Evolutionary conservation across 1,140 invertebrate species (phyloP).

Genomic region (Antheraea pernyi): DNA sequence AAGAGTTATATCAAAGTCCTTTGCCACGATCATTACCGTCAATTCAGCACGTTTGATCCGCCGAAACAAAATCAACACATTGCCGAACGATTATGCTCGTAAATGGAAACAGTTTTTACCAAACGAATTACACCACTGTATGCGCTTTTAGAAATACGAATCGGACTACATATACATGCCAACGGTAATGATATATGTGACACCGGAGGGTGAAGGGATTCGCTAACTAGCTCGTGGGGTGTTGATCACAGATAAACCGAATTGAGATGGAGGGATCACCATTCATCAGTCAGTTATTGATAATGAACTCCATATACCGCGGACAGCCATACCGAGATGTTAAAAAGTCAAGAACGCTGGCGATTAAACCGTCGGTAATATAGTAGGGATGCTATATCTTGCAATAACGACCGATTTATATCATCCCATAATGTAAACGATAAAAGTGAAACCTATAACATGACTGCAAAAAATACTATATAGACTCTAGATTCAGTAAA

Average conservation of each 20-base stretch:
- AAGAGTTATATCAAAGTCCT: not conserved
- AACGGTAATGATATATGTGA: slow-evolving; percentile 58
- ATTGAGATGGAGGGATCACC: slow-evolving; percentile 64
- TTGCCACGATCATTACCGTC: not conserved
- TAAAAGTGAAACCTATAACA: not conserved
- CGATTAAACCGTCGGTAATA: not conserved
- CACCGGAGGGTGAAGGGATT: slow-evolving; percentile 34
- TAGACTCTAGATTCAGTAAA: not conserved
- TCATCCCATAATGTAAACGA: not conserved
- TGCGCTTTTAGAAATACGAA: slow-evolving; percentile 52
- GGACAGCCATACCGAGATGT: slow-evolving; percentile 44
- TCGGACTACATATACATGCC: slow-evolving; percentile 58
- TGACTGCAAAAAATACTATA: not conserved
- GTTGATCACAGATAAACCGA: slow-evolving; percentile 66
- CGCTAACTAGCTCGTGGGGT: slow-evolving; percentile 66
- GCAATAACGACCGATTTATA: not conserved
- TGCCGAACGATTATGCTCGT: slow-evolving; percentile 55
- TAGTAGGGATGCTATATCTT: not conserved
- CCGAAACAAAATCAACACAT: slow-evolving; percentile 19
- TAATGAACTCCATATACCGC: slow-evolving; percentile 57
- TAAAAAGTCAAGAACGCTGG: slow-evolving; percentile 40
- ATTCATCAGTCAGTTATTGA: slow-evolving; percentile 72
- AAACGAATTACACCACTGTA: slow-evolving; percentile 41
- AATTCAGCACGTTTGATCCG: not conserved
- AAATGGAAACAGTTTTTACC: slow-evolving; percentile 46